Evolutionary conservation across 2,113 vertebrate genomes (phyloP), one percentile per base, ranked within the genome.

Genomic region (Campylorhamphus procurvoides): DNA sequence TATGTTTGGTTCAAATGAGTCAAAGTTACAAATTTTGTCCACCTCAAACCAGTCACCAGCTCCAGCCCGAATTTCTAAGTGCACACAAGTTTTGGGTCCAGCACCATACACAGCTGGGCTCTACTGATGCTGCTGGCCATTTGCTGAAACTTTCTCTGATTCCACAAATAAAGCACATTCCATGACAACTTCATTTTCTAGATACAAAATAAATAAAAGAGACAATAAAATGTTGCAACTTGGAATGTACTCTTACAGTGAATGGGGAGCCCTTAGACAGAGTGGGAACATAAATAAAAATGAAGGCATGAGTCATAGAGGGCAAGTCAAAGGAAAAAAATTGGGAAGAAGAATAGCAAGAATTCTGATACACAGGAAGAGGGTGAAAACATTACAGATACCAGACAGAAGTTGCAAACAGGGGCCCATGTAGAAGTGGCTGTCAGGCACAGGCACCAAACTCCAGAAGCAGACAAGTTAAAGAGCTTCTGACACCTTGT

Each of bases 241-340:
- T 80, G 37, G 62, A 84, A 53, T 2, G n/a, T 27, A 49, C 24
- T 75, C 31, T 87, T 56, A 68, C 9, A 69, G 58, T 13, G 53
- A 84, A 60, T 4, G 10, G 14, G 25, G 25, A 76, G n/a, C 71
- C 62, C 75, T 80, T 40, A 66, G 79, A 49, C 35, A 73, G 50
- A 94, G n/a, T 33, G 39, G 42, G 60, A 93, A 89, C 59, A 59
- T 64, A 53, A 95, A 90, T 55, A 89, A 81, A 92, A 94, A 63
- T 59, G 37, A 89, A 69, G 24, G 39, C 58, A 40, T 46, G 58
- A 94, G 44, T 72, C 87, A 83, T 0, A 75, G n/a, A 74, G 40
- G 42, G 35, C 35, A 87, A 94, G 60, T 9, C 37, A 49, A 55
- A 71, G 8, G 8, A 1, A 18, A 29, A 19, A 35, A 40, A 37